Percentiles rank a stretch among this genome's conserved stretches.
These are phyloP conservation scores for Athalia cordata DNA, from an alignment of 2,888 invertebrate genomes.

Conservation along the genomic window DNA sequence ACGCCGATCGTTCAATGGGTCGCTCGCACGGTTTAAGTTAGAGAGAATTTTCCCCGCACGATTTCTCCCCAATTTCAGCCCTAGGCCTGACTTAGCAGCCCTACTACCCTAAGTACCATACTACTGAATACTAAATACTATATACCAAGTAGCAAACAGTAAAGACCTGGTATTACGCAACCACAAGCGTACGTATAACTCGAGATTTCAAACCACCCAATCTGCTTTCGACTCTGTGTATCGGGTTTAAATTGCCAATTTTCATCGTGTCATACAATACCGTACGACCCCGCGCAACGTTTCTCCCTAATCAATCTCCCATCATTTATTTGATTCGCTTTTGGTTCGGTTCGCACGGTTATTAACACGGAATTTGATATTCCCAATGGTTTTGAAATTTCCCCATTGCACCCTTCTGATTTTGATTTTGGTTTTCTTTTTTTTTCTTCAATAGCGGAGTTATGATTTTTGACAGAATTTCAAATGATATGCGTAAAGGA, in stretches of 20 bases:
- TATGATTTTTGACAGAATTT: too few relatives aligned
- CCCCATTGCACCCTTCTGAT: too few relatives aligned
- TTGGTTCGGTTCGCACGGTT: too few relatives aligned
- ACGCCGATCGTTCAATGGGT: slow-evolving; percentile 34
- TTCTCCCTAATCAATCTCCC: slow-evolving; percentile 4
- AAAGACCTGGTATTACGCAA: slow-evolving; percentile 17
- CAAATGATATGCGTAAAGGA: too few relatives aligned
- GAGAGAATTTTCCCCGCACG: neutral
- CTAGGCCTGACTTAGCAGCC: neutral
- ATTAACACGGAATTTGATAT: too few relatives aligned
- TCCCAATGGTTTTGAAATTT: too few relatives aligned
- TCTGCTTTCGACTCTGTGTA: slow-evolving; percentile 26
- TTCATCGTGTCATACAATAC: slow-evolving; percentile 18
- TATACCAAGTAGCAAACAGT: slow-evolving; percentile 32
- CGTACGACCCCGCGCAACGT: neutral
- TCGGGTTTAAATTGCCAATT: slow-evolving; percentile 33
- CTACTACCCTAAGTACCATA: slow-evolving; percentile 18
- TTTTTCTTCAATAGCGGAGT: too few relatives aligned
- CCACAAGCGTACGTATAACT: neutral
- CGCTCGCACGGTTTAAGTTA: slow-evolving; percentile 10
- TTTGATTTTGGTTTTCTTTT: too few relatives aligned
- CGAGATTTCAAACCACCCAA: slow-evolving; percentile 20
- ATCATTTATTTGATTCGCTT: neutral
- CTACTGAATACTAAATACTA: slow-evolving; percentile 41
- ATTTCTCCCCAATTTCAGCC: neutral